These are phyloP conservation scores for Mactra quadrangularis DNA, from an alignment of 1,140 invertebrate genomes.

Conservation along the genomic window DNA sequence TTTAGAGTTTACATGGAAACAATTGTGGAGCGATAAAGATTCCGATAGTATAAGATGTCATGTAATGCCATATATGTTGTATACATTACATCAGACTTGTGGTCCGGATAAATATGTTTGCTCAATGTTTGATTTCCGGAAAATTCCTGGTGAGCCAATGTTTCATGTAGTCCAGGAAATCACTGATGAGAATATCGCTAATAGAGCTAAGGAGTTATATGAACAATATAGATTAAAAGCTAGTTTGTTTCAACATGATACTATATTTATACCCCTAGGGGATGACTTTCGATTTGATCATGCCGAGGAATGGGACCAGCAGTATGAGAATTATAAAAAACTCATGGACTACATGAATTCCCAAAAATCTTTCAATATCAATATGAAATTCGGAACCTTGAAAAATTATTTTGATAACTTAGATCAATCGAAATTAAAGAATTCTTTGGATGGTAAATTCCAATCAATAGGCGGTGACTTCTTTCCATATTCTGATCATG, in stretches of 20 bases:
- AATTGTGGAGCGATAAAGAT: conserved; percentile 90
- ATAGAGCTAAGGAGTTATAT: conserved; percentile 91
- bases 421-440: conserved; percentile 74
- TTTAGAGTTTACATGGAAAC: conserved; percentile 97
- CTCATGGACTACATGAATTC: conserved; percentile 97
- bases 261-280: conserved; percentile 94
- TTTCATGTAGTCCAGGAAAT: conserved; percentile 86
- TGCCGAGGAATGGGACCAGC: conserved; percentile 96
- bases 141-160: conserved; percentile 86
- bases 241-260: conserved; percentile 94
- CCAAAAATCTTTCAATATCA: conserved; percentile 89
- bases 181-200: conserved; percentile 91
- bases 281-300: conserved; percentile 98
- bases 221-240: conserved; percentile 99
- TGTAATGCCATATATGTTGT: conserved; percentile 99
- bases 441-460: conserved; percentile 87
- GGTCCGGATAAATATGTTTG: conserved; percentile 98
- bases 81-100: conserved; percentile 99
- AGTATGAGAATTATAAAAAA: conserved; percentile 96
- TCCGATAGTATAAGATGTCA: conserved; percentile 95
- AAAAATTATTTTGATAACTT: conserved; percentile 96
- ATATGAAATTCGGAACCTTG: conserved; percentile 93
- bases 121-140: conserved; percentile 99
- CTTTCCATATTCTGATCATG: conserved; percentile 98
- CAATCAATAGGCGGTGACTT: conserved; percentile 96